Evolutionary conservation across 2,113 vertebrate species (phyloP), one percentile per base, ranked within the genome.

Genomic region (Xiphias gladius): DNA sequence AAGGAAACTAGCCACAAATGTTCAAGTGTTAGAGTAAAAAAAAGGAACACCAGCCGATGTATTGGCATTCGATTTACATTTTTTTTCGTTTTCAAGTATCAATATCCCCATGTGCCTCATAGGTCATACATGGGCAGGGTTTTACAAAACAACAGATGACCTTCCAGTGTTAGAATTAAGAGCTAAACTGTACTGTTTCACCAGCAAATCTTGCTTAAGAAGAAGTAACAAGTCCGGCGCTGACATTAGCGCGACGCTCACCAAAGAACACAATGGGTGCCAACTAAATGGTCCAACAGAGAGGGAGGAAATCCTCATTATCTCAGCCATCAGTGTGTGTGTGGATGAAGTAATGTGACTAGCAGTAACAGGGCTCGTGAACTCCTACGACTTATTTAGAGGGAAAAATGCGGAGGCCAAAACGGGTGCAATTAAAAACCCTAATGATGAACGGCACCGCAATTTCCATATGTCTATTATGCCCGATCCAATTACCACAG

Each of bases 401-500:
- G n/a, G 76, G 71, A 62, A 59, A 64, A 79, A 87, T 16, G 77
- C 61, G 7, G 32, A 71, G 46, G 81, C 78, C 82, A 74, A 91
- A 94, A 92, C 54, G 77, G 87, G 84, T 48, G 39, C 93, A 95
- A 95, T 96, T 95, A 95, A 94, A 87, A 91, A 74, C 58, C 62
- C 89, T 96, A 95, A 95, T 94, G 94, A 95, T 95, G 94, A 96
- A 95, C 90, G 93, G 93, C 94, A 95, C 85, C 81, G 87, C 93
- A 94, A 95, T 95, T 91, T 95, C 94, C 94, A 95, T 95, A 94
- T 94, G 95, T 95, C 93, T 80, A 87, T 92, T 94, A 94, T 77
- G 85, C 85, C 90, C 86, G 16, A 93, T 93, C 92, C 93, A 95
- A 96, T 95, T 94, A 95, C 89, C 4, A 52, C 80, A 54, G 74